phyloP scores from a whole-genome alignment of 2,888 invertebrate species.

The Pandemis corylana region DNA sequence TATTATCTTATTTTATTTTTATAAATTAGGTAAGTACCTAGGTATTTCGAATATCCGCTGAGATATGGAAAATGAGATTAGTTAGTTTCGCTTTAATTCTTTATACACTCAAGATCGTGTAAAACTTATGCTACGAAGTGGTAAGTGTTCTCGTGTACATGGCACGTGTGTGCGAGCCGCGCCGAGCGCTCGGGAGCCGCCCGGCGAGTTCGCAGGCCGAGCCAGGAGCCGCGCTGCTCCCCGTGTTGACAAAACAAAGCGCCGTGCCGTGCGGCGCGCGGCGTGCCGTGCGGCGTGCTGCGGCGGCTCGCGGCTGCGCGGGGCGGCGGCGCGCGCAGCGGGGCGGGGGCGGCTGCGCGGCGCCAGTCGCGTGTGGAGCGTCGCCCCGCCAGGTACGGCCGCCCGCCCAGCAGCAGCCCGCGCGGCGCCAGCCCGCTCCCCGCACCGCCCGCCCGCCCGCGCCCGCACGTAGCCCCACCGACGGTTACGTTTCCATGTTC shows the following conservation, averaged over 20 bases:
- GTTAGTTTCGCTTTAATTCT: too few relatives aligned
- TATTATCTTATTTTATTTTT: too few relatives aligned
- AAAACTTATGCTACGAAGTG: too few relatives aligned
- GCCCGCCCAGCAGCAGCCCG: slow-evolving; percentile 25
- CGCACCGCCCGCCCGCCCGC: slow-evolving; percentile 14
- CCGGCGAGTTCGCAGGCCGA: not conserved
- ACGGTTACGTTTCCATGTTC: not conserved
- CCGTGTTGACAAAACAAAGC: slow-evolving; percentile 26
- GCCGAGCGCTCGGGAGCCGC: not conserved
- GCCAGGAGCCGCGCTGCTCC: not conserved
- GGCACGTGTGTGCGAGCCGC: not conserved
- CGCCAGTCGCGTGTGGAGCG: slow-evolving; percentile 30
- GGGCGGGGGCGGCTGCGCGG: slow-evolving; percentile 20
- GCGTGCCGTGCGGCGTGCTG: slow-evolving; percentile 43
- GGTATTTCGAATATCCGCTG: too few relatives aligned
- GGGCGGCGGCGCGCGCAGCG: slow-evolving; percentile 34
- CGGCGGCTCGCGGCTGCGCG: slow-evolving; percentile 41
- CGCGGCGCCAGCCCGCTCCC: slow-evolving; percentile 11
- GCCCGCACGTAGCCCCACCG: not conserved
- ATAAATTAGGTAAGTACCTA: too few relatives aligned
- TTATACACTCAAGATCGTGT: too few relatives aligned
- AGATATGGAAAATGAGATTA: too few relatives aligned
- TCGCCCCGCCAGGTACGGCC: slow-evolving; percentile 37
- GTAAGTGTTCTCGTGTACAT: too few relatives aligned
- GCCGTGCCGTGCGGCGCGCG: slow-evolving; percentile 13